A percentile compares a stretch with the other conserved stretches of the same genome.
These are phyloP conservation scores for Antheraea assamensis DNA, from an alignment of 2,888 invertebrate genomes.

Conservation along the genomic window DNA sequence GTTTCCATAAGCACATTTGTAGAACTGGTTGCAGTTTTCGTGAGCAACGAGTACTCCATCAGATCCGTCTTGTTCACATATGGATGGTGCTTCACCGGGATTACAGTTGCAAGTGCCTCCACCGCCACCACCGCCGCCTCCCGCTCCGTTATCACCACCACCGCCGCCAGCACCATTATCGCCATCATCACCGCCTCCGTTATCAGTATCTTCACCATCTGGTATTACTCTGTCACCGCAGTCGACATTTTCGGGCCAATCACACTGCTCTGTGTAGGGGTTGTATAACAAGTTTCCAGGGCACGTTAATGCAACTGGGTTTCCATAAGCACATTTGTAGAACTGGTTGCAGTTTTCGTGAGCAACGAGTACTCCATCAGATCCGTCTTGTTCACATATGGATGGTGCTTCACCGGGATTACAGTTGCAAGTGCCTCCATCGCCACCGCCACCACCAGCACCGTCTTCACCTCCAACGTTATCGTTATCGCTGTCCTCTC, in stretches of 20 bases:
- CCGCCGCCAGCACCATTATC: constrained; percentile 17
- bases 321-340: constrained; percentile 33
- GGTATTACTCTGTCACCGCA: constrained; percentile 36
- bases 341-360: constrained; percentile 39
- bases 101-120: constrained; percentile 38
- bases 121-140: constrained; percentile 17
- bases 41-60: constrained; percentile 42
- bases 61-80: constrained; percentile 39
- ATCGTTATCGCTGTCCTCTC: constrained; percentile 16
- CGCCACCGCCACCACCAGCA: constrained; percentile 18
- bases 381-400: constrained; percentile 26
- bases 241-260: constrained; percentile 40
- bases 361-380: constrained; percentile 28
- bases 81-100: constrained; percentile 38
- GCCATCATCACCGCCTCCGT: constrained; percentile 22
- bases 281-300: constrained; percentile 33
- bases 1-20: constrained; percentile 39
- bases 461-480: constrained; percentile 14
- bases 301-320: constrained; percentile 32
- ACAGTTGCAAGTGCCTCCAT: constrained; percentile 19
- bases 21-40: constrained; percentile 50
- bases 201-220: constrained; percentile 22
- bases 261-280: constrained; percentile 35
- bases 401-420: constrained; percentile 28
- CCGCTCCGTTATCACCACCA: constrained; percentile 16